These are phyloP conservation scores for Esox masquinongy DNA, from an alignment of 2,797 vertebrate genomes.

Conservation along the genomic window DNA sequence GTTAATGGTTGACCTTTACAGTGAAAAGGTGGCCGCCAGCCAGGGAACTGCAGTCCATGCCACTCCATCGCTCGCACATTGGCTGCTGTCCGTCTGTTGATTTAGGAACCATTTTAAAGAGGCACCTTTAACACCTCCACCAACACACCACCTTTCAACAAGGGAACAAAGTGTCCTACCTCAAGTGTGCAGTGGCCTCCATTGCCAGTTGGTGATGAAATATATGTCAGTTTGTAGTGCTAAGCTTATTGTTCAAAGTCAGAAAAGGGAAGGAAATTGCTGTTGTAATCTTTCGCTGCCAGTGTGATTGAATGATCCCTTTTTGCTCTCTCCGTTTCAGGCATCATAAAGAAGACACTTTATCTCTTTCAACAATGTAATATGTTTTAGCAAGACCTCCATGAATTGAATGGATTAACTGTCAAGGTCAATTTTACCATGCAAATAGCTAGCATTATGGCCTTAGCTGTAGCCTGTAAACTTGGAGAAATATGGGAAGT, in stretches of 20 bases:
- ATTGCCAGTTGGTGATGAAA: conserved; percentile 18
- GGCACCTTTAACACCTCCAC: conserved; percentile 27
- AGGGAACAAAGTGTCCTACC: conserved; percentile 36
- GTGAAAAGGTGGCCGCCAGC: background rate
- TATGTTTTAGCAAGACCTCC: background rate
- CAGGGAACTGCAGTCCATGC: conserved; percentile 31
- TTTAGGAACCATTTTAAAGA: conserved; percentile 30
- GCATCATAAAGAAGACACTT: background rate
- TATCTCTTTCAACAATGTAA: background rate
- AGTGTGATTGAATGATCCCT: background rate
- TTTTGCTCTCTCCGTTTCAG: background rate
- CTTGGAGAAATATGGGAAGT: no score
- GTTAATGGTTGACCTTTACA: conserved; percentile 66
- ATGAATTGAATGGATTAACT: background rate
- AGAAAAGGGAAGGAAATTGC: background rate
- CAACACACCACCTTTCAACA: conserved; percentile 31
- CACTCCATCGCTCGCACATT: conserved; percentile 43
- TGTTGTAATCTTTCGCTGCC: conserved; percentile 16
- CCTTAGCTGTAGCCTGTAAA: no score
- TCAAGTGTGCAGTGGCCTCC: conserved; percentile 10
- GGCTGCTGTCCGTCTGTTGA: conserved; percentile 45
- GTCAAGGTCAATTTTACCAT: background rate
- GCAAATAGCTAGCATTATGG: no score
- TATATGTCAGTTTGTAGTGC: conserved; percentile 1
- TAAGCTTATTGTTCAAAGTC: conserved; percentile 14